Evolutionary conservation across 23 tunicate species (phyloP).

Genomic region (Botrylloides violaceus): DNA sequence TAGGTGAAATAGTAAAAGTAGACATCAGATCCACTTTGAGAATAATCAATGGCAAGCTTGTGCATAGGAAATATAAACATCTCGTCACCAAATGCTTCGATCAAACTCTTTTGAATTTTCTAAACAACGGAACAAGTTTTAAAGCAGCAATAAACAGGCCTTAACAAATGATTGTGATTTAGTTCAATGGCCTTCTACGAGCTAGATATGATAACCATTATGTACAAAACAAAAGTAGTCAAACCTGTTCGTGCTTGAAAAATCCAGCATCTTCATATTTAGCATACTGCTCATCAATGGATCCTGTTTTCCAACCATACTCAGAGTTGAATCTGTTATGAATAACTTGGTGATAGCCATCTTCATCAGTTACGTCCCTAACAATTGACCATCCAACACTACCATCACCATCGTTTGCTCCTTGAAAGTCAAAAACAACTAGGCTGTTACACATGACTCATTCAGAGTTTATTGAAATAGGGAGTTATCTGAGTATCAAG

Average conservation of each 20-base stretch:
- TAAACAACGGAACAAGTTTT: background rate
- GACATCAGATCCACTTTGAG: conserved; percentile 3
- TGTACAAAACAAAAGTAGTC: too few species aligned
- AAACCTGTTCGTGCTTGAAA: conserved; percentile 10
- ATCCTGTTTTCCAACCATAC: conserved; percentile 14
- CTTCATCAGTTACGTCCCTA: conserved; percentile 2
- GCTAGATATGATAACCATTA: too few species aligned
- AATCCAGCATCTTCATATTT: conserved; percentile 1
- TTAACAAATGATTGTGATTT: too few species aligned
- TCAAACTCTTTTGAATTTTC: conserved; percentile 12
- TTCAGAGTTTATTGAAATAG: too few species aligned
- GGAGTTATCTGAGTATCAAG: too few species aligned
- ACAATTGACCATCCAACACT: conserved; percentile 2
- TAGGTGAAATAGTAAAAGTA: conserved; percentile 12
- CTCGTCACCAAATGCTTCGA: conserved; percentile 1
- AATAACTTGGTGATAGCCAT: background rate
- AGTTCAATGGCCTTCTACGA: too few species aligned
- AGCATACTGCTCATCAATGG: conserved; percentile 9
- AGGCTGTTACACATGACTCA: too few species aligned
- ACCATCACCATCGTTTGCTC: conserved; percentile 22
- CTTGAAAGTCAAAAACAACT: too few species aligned
- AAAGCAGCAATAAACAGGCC: background rate
- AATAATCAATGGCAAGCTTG: conserved; percentile 6
- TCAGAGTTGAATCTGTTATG: background rate
- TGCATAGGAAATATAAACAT: conserved; percentile 12